Conservation (phyloP, 2,888 invertebrate genomes). For the Acronicta psi region DNA sequence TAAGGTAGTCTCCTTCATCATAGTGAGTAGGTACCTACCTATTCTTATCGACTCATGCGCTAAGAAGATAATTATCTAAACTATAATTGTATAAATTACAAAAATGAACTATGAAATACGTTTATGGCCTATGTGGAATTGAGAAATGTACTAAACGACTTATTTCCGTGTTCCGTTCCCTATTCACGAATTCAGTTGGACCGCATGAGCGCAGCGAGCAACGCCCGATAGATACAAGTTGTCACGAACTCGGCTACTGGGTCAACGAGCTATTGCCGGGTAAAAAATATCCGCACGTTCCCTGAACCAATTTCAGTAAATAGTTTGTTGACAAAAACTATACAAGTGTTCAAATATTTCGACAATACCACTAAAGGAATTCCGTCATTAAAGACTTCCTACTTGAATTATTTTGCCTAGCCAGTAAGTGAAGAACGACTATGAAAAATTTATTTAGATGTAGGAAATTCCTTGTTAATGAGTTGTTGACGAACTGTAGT, state of each 20-base stretch:
- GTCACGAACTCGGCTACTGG: slow-evolving; percentile 83
- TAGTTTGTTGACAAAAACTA: slow-evolving; percentile 31
- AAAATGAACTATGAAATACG: too few relatives aligned
- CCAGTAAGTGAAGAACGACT: not conserved
- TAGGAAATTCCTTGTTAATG: slow-evolving; percentile 19
- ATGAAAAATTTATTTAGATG: slow-evolving; percentile 19
- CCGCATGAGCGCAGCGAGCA: slow-evolving; percentile 54
- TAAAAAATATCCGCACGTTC: slow-evolving; percentile 52
- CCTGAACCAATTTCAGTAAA: slow-evolving; percentile 31
- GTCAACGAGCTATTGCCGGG: slow-evolving; percentile 75
- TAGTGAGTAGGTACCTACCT: too few relatives aligned
- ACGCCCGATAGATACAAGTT: slow-evolving; percentile 69
- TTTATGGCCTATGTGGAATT: slow-evolving; percentile 20
- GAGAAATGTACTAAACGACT: slow-evolving; percentile 44
- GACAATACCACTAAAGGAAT: not conserved
- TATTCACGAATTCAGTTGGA: slow-evolving; percentile 44
- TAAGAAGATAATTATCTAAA: slow-evolving; percentile 12
- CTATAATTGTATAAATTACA: slow-evolving; percentile 17
- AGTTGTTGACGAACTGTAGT: slow-evolving; percentile 25
- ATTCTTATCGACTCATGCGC: slow-evolving; percentile 1
- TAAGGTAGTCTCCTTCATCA: slow-evolving; percentile 1
- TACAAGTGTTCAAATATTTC: slow-evolving; percentile 7
- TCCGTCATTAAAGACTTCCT: slow-evolving; percentile 1
- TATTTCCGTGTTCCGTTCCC: slow-evolving; percentile 53
- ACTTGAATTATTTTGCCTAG: slow-evolving; percentile 6